Base-by-base conservation (phyloP, 1,140 invertebrate genomes). In the Cydia fagiglandana region DNA sequence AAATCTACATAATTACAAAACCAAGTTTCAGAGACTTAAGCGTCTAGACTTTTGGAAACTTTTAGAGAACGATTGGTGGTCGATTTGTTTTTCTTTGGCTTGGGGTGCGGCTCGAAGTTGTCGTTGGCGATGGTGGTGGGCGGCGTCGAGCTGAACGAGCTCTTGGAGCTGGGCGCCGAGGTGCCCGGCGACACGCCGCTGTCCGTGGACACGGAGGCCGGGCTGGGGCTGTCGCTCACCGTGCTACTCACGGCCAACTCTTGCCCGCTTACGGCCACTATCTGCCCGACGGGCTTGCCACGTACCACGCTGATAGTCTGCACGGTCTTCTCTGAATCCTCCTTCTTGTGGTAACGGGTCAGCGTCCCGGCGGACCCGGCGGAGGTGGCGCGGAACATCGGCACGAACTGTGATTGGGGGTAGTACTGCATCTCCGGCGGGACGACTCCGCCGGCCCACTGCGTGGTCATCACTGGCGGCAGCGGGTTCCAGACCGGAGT, bases 1-100 rank as follows among this genome's bases (percentile, higher is more conserved):
- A 93, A 93, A 93, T 93, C 91, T 93, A 93, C 90, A 91, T 93
- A 93, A 91, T 92, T 92, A 93, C 91, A 93, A 92, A 89, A 76
- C 80, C 85, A 12, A 61, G 56, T 61, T 81, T 82, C 15, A 70
- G 56, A 61, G 66, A 83, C 12, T 87, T 91, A 91, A 86, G 88
- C 88, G 83, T 93, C 91, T 86, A 93, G 77, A 91, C 90, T 92
- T 87, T 92, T 93, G 68, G 91, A 93, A 82, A 90, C 91, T 81
- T 93, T 93, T 53, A 92, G 82, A 80, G 88, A 88, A 83, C 89
- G 82, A 64, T 81, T 78, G 30, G 73, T 73, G 74, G 66, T 77
- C 78, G 53, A 82, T 50, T 91, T 92, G 45, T 81, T 86, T 83
- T 92, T 93, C 80, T 91, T 91, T 28, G 73, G 83, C 79, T 90